A percentile compares a stretch with the other conserved stretches of the same genome.
Conservation (phyloP, 2,113 vertebrate species). For the Xerus inauris region DNA sequence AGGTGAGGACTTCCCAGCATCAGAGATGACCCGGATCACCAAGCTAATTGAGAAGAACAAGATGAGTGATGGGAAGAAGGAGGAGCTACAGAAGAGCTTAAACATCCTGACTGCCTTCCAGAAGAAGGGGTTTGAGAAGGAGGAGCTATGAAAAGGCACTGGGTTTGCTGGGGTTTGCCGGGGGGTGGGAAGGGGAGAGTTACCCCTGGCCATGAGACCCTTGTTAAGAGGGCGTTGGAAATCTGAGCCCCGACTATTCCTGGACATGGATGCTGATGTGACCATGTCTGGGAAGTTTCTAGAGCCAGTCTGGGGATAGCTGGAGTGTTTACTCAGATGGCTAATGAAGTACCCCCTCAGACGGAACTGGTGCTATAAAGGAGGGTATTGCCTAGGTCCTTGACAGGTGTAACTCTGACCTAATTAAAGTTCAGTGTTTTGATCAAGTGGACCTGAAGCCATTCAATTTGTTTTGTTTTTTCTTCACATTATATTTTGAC, state of each 20-base stretch:
- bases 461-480: slow-evolving; percentile 29
- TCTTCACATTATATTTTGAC: not conserved
- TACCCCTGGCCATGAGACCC: not conserved
- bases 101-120: slow-evolving; percentile 90
- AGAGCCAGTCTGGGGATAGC: not conserved
- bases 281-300: not conserved
- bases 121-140: slow-evolving; percentile 85
- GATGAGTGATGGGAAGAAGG: slow-evolving; percentile 90
- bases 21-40: slow-evolving; percentile 86
- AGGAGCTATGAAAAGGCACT: slow-evolving; percentile 85
- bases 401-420: slow-evolving; percentile 56
- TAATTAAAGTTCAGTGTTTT: slow-evolving; percentile 75
- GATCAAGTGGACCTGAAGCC: slow-evolving; percentile 46
- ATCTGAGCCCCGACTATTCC: not conserved
- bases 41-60: slow-evolving; percentile 89
- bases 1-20: slow-evolving; percentile 86
- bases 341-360: not conserved
- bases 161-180: not conserved
- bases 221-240: not conserved
- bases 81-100: slow-evolving; percentile 89
- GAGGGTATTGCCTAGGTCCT: slow-evolving; percentile 11
- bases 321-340: not conserved
- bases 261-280: not conserved
- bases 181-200: slow-evolving; percentile 19
- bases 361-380: slow-evolving; percentile 69